Base-by-base conservation (phyloP, 2,113 vertebrate genomes). In the Stictonetta naevosa region DNA sequence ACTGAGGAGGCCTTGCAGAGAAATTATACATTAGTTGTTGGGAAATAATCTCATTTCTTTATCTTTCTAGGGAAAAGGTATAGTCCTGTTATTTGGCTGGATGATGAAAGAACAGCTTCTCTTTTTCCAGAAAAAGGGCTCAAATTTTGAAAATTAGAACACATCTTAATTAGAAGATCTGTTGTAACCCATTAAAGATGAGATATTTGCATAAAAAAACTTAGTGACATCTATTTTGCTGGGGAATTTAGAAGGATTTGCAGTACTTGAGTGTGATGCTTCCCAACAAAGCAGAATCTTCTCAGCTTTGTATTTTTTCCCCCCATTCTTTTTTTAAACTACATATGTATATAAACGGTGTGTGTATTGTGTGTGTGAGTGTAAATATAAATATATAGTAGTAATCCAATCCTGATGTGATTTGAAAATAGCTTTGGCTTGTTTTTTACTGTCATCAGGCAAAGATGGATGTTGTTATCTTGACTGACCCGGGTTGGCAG, bases 341-440 rank as follows among this genome's bases (percentile, higher is more conserved):
- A 33, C 2, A 0, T 50, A 3, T 4, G 12, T 28, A 52, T 52
- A 13, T 52, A 52, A 52, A 25, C 22, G 23, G 21, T 25, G 22
- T 50, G 22, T 50, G 11, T 50, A 25, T 25, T 23, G 48, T 13
- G 6, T 12, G 22, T 23, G 22, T 50, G 22, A 25, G 48, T 25
- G 22, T 25, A 7, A 13, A 14, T 52, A 50, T 50, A 23, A 23
- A 23, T 23, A 11, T 48, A 48, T 48, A 48, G 46, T 42, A 31
- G 25, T 14, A 9, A 14, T 22, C 4, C 0, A 0, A 29, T 75
- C 6, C 44, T 64, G 34, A 5, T 71, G 60, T 31, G 20, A 12
- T 60, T 40, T 7, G 22, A 7, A 18, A 42, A 8, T 82, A 33
- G 29, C 15, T 34, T 64, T 53, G 11, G 8, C 38, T 80, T 77